Conservation (phyloP, 2,113 vertebrate genomes). For the Axis porcinus region DNA sequence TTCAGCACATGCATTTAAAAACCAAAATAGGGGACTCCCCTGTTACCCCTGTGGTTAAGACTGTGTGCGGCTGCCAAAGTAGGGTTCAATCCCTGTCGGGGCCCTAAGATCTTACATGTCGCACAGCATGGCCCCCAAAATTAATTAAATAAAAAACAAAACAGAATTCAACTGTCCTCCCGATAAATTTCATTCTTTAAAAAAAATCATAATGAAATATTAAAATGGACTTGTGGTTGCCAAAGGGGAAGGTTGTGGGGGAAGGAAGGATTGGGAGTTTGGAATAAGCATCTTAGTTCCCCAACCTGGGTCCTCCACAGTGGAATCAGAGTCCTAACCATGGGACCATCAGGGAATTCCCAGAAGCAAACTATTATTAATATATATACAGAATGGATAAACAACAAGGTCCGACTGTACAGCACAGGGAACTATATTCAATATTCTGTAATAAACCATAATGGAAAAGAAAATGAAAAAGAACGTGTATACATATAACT, state of each 20-base stretch:
- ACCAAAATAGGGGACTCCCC: neutral
- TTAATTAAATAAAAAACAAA: neutral
- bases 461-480: neutral
- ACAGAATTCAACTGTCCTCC: neutral
- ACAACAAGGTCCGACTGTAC: neutral
- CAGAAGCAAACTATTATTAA: neutral
- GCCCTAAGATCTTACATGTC: neutral
- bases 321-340: neutral
- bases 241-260: neutral
- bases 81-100: neutral
- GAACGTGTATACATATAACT: neutral
- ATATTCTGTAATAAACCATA: neutral
- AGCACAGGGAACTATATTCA: neutral
- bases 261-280: neutral
- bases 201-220: neutral
- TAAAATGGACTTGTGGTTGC: neutral
- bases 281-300: neutral
- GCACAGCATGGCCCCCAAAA: neutral
- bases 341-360: neutral
- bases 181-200: neutral
- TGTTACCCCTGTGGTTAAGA: neutral
- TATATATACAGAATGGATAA: neutral
- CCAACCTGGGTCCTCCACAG: neutral
- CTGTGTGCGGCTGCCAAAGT: neutral
- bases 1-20: neutral